Percentiles rank a stretch among this genome's conserved stretches.
These are phyloP conservation scores for Sarcophaga caerulescens DNA, from an alignment of 2,888 invertebrate genomes.

Conservation along the genomic window DNA sequence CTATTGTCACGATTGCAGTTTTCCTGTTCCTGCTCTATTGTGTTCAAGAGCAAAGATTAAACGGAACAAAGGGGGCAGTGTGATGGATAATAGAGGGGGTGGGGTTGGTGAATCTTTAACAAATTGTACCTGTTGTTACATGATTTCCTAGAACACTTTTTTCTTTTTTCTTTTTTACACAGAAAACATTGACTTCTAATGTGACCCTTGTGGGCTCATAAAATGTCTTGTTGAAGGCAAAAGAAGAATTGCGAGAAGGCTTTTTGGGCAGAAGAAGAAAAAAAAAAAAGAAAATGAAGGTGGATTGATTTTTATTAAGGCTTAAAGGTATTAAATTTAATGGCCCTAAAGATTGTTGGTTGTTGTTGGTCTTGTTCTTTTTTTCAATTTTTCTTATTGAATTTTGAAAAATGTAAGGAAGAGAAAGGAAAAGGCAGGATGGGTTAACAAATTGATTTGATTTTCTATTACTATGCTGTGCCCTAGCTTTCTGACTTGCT, in stretches of 20 bases:
- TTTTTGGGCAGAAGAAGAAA: background rate
- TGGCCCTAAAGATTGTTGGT: conserved; percentile 44
- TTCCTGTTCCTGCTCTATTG: conserved; percentile 47
- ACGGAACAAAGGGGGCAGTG: background rate
- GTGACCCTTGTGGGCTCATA: conserved; percentile 72
- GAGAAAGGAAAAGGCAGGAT: conserved; percentile 7
- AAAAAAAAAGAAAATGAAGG: background rate
- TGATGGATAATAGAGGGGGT: background rate
- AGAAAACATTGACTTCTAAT: conserved; percentile 70
- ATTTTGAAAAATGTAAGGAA: background rate
- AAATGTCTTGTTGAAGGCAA: conserved; percentile 60
- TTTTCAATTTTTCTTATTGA: conserved; percentile 29
- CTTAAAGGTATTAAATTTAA: conserved; percentile 66
- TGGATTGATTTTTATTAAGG: conserved; percentile 47
- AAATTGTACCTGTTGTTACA: conserved; percentile 68
- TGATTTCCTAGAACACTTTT: conserved; percentile 42
- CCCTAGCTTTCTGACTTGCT: no score
- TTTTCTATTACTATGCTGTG: background rate
- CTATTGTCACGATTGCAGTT: conserved; percentile 66
- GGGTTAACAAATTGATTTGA: conserved; percentile 61
- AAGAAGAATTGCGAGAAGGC: background rate
- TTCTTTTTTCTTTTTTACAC: conserved; percentile 43
- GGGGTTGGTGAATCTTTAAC: conserved; percentile 59
- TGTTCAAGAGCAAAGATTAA: background rate
- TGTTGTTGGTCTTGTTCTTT: conserved; percentile 29